Percentiles rank a stretch among this genome's conserved stretches.
Conservation (phyloP, 1,140 invertebrate genomes). For the Xylocopa sonorina region DNA sequence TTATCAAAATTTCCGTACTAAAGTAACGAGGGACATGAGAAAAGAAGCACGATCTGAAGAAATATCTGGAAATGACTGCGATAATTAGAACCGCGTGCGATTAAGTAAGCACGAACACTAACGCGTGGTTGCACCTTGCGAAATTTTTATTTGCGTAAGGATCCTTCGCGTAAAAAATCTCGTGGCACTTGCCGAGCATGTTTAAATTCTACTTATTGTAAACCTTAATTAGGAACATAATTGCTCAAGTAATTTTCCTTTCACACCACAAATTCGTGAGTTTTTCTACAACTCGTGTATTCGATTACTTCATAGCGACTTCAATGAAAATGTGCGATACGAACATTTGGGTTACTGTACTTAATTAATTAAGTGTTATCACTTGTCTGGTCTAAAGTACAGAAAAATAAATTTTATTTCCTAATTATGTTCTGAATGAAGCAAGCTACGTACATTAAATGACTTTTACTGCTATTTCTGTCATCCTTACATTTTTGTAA, state of each 20-base stretch:
- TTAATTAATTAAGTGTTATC: constrained; percentile 4
- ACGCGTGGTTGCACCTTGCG: background rate
- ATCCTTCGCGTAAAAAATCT: background rate
- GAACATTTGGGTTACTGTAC: background rate
- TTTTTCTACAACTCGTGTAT: background rate
- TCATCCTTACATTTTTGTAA: too few species aligned
- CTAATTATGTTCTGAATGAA: background rate
- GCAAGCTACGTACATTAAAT: too few species aligned
- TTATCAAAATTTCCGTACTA: background rate
- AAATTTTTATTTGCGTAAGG: constrained; percentile 18
- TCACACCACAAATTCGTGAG: background rate
- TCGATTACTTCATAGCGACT: background rate
- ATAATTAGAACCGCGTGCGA: constrained; percentile 9
- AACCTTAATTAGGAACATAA: constrained; percentile 17
- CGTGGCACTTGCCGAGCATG: background rate
- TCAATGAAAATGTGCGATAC: background rate
- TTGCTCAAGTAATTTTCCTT: constrained; percentile 8
- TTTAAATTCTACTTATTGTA: background rate
- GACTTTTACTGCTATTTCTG: too few species aligned
- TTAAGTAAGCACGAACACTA: constrained; percentile 14
- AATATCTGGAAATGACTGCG: background rate
- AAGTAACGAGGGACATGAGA: background rate
- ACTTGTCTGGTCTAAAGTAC: background rate
- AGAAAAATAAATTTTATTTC: background rate
- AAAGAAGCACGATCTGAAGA: background rate